These are phyloP conservation scores for Acridotheres tristis DNA, from an alignment of 2,797 vertebrate species.

Conservation along the genomic window DNA sequence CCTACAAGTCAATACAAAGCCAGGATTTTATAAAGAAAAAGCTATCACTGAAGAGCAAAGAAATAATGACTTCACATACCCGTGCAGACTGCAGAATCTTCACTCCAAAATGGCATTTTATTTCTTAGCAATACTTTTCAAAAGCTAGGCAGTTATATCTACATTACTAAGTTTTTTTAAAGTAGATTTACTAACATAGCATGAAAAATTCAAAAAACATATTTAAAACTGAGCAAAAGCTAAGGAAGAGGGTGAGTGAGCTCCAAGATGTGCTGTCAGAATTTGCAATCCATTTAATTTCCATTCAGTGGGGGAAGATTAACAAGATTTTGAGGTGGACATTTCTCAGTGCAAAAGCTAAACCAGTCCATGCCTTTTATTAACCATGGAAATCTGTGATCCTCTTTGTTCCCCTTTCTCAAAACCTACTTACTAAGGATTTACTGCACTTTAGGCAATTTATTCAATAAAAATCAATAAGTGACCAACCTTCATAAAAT, in stretches of 20 bases:
- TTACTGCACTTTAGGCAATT: not conserved
- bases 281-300: not conserved
- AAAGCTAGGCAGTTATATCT: not conserved
- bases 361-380: not conserved
- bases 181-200: not conserved
- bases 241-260: not conserved
- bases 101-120: not conserved
- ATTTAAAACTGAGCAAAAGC: not conserved
- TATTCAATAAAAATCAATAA: not conserved
- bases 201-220: not conserved
- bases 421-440: not conserved
- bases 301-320: not conserved
- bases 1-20: not conserved
- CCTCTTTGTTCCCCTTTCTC: not conserved
- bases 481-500: not conserved
- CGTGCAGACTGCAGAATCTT: not conserved
- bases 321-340: not conserved
- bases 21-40: not conserved
- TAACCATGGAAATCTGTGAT: not conserved
- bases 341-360: not conserved
- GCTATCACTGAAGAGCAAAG: not conserved
- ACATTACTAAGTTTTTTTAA: not conserved
- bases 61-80: not conserved
- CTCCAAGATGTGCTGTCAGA: not conserved
- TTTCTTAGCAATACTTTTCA: not conserved